Conservation (phyloP, 2,113 vertebrate genomes). For the Loxodonta africana region DNA sequence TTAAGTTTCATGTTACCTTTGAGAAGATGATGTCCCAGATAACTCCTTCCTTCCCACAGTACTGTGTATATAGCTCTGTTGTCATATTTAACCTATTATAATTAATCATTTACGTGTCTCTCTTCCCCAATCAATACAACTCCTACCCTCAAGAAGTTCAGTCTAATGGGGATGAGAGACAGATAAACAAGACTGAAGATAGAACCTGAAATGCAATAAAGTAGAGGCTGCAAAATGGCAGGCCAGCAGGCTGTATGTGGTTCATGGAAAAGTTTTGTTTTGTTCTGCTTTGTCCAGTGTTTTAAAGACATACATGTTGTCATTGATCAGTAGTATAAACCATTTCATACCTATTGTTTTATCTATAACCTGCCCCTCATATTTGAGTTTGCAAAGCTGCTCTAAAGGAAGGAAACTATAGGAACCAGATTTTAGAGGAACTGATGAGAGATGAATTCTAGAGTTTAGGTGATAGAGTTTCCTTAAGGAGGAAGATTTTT, state of each 20-base stretch:
- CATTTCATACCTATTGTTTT: conserved; percentile 10
- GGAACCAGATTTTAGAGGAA: conserved; percentile 42
- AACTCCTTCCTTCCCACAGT: neutral
- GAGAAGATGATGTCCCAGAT: neutral
- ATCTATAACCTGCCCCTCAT: neutral
- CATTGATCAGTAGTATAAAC: neutral
- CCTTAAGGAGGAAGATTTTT: neutral
- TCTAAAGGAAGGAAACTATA: neutral
- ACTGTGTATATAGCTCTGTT: neutral
- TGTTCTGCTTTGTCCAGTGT: conserved; percentile 16
- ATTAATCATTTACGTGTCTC: neutral
- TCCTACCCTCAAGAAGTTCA: neutral
- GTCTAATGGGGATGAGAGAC: conserved; percentile 25
- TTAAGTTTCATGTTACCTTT: conserved; percentile 48
- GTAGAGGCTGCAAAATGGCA: neutral
- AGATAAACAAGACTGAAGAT: conserved; percentile 20
- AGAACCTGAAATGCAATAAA: neutral
- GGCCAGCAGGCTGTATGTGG: neutral
- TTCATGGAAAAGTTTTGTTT: neutral
- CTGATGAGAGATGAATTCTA: conserved; percentile 21
- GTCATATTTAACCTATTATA: conserved; percentile 38
- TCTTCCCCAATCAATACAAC: neutral
- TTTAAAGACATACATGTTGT: neutral
- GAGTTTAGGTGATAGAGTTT: neutral
- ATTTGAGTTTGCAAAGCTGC: conserved; percentile 34